These are phyloP conservation scores for Onthophagus taurus DNA, from an alignment of 1,140 invertebrate genomes.

Conservation along the genomic window DNA sequence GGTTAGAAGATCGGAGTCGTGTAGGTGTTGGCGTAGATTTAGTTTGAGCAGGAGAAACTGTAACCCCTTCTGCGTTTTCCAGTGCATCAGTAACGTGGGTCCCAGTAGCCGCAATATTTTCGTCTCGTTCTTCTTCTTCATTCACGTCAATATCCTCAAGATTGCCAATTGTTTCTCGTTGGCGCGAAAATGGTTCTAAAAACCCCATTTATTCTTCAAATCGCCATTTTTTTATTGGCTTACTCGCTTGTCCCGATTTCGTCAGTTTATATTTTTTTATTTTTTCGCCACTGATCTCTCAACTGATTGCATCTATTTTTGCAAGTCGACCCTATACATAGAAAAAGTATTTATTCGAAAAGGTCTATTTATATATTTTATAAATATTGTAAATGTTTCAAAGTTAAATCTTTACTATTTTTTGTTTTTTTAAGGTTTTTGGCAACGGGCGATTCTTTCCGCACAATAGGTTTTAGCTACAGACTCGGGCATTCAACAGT, in stretches of 20 bases:
- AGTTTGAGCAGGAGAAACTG: too few species aligned
- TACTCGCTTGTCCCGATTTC: too few species aligned
- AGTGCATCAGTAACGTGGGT: not conserved
- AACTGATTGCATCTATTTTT: too few species aligned
- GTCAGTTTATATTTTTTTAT: not conserved
- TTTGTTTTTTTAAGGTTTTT: constrained; percentile 8
- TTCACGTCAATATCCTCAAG: not conserved
- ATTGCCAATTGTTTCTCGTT: constrained; percentile 1
- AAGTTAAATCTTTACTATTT: too few species aligned
- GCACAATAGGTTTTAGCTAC: constrained; percentile 6
- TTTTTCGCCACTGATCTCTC: not conserved
- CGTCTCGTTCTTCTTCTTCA: not conserved
- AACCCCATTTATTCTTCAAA: not conserved
- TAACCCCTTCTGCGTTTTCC: not conserved
- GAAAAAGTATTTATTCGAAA: too few species aligned
- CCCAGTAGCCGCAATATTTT: not conserved
- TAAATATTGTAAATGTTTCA: too few species aligned
- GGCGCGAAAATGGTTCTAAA: not conserved
- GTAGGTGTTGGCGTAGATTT: too few species aligned
- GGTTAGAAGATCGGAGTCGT: too few species aligned
- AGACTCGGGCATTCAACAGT: constrained; percentile 7
- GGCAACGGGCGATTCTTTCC: constrained; percentile 3
- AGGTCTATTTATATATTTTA: too few species aligned
- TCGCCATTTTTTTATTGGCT: not conserved
- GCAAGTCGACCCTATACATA: too few species aligned